phyloP scores from a whole-genome alignment of 2,113 vertebrate genomes.

The Corythoichthys haematopterus region DNA sequence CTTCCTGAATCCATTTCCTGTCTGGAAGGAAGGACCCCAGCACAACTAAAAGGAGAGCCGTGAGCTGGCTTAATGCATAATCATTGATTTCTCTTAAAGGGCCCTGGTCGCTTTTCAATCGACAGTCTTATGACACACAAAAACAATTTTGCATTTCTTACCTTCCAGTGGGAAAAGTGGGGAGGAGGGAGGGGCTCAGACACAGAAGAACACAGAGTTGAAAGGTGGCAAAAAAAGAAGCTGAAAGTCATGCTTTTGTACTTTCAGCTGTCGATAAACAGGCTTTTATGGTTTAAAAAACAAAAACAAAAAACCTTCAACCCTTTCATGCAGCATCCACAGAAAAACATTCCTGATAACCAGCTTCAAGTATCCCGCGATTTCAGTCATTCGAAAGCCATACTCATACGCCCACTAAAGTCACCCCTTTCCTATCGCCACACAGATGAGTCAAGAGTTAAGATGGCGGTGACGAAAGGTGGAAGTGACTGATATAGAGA shows the following conservation, averaged over 20 bases:
- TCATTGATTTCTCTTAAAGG: conserved; percentile 70
- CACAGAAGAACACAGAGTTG: conserved; percentile 51
- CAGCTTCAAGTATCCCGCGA: background rate
- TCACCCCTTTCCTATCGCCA: conserved; percentile 7
- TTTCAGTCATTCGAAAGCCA: conserved; percentile 1
- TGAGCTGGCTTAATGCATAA: conserved; percentile 65
- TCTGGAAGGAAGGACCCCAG: conserved; percentile 49
- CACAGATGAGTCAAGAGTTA: conserved; percentile 16
- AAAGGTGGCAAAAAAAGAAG: conserved; percentile 46
- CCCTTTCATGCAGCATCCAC: conserved; percentile 67
- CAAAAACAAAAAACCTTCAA: background rate
- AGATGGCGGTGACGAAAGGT: conserved; percentile 7
- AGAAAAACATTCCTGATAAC: background rate
- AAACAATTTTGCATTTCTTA: conserved; percentile 63
- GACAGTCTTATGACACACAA: conserved; percentile 35
- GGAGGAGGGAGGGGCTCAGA: conserved; percentile 39
- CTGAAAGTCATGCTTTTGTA: conserved; percentile 62
- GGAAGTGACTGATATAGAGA: conserved; percentile 30
- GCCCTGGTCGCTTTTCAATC: conserved; percentile 46
- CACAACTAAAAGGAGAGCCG: conserved; percentile 47
- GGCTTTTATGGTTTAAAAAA: conserved; percentile 26
- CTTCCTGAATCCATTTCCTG: conserved; percentile 67
- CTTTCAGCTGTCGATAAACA: conserved; percentile 42
- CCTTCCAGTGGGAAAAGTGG: conserved; percentile 65
- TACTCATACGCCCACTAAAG: conserved; percentile 36